Conservation (phyloP, 2,797 vertebrate species). For the Danio aesculapii region DNA sequence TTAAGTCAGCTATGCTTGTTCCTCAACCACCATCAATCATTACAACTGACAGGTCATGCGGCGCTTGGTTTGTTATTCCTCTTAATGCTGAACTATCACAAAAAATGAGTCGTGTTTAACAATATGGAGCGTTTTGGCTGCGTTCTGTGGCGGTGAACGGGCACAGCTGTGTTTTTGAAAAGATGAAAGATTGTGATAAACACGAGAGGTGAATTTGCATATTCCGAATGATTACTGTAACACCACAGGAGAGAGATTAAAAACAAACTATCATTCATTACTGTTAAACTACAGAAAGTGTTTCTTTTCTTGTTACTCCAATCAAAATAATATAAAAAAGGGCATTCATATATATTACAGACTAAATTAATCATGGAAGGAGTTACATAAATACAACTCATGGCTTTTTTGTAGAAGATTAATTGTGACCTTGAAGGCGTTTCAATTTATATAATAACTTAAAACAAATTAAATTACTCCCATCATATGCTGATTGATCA, state of each 20-base stretch:
- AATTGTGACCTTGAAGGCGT: background rate
- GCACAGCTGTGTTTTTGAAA: background rate
- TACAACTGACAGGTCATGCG: conserved; percentile 21
- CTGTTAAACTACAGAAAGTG: background rate
- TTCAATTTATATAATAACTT: background rate
- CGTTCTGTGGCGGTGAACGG: background rate
- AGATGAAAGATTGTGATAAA: background rate
- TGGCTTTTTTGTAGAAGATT: background rate
- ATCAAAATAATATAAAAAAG: background rate
- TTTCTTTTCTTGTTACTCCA: background rate
- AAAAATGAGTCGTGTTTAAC: conserved; percentile 6
- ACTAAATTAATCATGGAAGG: background rate
- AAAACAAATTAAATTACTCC: background rate
- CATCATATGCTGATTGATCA: background rate
- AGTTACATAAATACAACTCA: too few relatives aligned
- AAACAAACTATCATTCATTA: background rate
- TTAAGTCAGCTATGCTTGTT: conserved; percentile 66
- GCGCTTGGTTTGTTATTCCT: conserved; percentile 20
- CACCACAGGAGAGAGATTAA: background rate
- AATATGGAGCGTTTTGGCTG: conserved; percentile 11
- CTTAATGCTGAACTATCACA: conserved; percentile 37
- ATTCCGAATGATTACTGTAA: conserved; percentile 5
- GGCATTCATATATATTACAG: background rate
- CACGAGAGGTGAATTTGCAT: background rate
- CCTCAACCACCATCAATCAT: conserved; percentile 55